These are phyloP conservation scores for Sarcoramphus papa DNA, from an alignment of 2,797 vertebrate species.

Conservation along the genomic window DNA sequence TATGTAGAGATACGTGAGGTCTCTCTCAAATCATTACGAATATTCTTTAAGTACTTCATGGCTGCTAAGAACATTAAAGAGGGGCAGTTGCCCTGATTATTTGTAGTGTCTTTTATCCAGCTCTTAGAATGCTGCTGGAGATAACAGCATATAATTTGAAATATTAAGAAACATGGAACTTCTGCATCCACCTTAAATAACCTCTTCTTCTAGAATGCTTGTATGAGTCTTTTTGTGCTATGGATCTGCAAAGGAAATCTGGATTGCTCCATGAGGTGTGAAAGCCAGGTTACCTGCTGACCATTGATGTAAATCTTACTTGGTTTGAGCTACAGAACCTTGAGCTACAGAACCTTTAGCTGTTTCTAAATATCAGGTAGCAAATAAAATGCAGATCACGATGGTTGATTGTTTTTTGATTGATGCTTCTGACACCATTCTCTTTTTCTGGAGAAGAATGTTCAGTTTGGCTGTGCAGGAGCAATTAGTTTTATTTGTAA, in stretches of 20 bases:
- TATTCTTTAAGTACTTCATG: not conserved
- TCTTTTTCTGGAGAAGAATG: not conserved
- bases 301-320: not conserved
- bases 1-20: not conserved
- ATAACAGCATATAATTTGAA: not conserved
- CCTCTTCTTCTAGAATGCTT: not conserved
- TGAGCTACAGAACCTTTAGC: not conserved
- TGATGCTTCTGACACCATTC: not conserved
- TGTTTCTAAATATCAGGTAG: not conserved
- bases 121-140: not conserved
- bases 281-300: not conserved
- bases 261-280: not conserved
- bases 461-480: not conserved
- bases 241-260: not conserved
- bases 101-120: not conserved
- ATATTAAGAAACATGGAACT: not conserved
- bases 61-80: not conserved
- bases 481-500: not conserved
- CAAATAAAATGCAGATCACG: not conserved
- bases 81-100: not conserved
- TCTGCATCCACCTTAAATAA: not conserved
- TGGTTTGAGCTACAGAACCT: not conserved
- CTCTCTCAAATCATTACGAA: not conserved
- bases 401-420: not conserved
- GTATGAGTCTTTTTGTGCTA: not conserved